Conservation (phyloP, 2,113 vertebrate species). For the Microcebus tavaratra region DNA sequence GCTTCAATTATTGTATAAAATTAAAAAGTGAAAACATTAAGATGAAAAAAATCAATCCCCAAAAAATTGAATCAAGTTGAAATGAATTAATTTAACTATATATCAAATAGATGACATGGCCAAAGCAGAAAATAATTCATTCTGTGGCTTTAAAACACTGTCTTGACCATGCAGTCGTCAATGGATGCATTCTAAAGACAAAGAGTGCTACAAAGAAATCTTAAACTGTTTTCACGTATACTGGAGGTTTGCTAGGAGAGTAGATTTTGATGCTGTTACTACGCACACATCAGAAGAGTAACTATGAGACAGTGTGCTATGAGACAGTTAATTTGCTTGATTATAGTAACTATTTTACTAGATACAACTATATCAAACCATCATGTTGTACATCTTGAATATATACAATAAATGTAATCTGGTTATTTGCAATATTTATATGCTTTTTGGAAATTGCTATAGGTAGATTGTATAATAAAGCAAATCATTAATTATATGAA, state of each 20-base stretch:
- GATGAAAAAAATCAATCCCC: neutral
- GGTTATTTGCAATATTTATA: neutral
- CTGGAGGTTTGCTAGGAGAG: neutral
- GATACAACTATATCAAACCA: neutral
- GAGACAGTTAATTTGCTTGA: neutral
- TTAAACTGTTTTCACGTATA: neutral
- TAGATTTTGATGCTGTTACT: neutral
- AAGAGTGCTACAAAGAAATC: neutral
- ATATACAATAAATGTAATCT: neutral
- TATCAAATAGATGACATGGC: neutral
- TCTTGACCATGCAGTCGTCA: neutral
- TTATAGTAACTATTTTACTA: neutral
- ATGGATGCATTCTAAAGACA: neutral
- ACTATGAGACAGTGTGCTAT: neutral
- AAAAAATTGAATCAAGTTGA: neutral
- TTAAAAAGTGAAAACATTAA: neutral
- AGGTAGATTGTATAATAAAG: neutral
- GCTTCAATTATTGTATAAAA: neutral
- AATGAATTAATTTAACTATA: neutral
- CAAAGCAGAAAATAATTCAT: neutral
- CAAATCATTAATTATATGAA: neutral
- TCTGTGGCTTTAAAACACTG: neutral
- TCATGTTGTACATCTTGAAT: neutral
- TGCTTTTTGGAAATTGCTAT: neutral
- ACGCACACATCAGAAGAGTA: neutral